Evolutionary conservation across 2,797 vertebrate genomes (phyloP).

Genomic region (Notoglanidium macrostoma): DNA sequence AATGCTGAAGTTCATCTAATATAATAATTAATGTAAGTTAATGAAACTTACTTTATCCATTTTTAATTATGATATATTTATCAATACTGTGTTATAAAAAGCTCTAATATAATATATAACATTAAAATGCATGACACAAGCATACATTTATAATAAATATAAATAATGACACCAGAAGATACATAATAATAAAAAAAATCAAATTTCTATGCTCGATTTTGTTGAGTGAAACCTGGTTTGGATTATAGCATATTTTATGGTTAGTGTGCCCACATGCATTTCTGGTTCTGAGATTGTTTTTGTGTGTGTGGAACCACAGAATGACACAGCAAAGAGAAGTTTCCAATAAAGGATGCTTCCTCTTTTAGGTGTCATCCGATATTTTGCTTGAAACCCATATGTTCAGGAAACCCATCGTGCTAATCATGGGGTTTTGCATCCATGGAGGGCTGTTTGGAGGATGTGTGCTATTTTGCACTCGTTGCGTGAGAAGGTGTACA

Average conservation of each 20-base stretch:
- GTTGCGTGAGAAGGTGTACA: slow-evolving; percentile 13
- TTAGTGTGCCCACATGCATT: neutral
- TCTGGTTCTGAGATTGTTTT: slow-evolving; percentile 20
- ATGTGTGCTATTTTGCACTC: slow-evolving; percentile 42
- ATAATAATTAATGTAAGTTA: neutral
- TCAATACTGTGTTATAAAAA: neutral
- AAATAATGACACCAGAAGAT: too few species aligned
- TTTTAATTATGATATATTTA: neutral
- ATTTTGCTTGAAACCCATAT: slow-evolving; percentile 62
- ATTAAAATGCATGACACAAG: neutral
- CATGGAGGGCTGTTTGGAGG: slow-evolving; percentile 20
- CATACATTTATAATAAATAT: neutral
- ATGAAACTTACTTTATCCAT: neutral
- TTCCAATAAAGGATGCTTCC: slow-evolving; percentile 65
- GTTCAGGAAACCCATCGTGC: slow-evolving; percentile 55
- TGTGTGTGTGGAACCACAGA: slow-evolving; percentile 30
- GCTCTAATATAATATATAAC: neutral
- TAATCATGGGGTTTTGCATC: slow-evolving; percentile 50
- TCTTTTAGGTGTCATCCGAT: slow-evolving; percentile 63
- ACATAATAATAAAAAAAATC: neutral
- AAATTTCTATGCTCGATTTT: neutral
- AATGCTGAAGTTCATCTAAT: neutral
- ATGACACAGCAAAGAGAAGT: slow-evolving; percentile 68
- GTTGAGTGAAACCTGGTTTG: neutral
- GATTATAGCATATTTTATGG: neutral